Evolutionary conservation across 2,888 invertebrate genomes (phyloP), one percentile per base, ranked within the genome.

Genomic region (Tubulanus polymorphus): DNA sequence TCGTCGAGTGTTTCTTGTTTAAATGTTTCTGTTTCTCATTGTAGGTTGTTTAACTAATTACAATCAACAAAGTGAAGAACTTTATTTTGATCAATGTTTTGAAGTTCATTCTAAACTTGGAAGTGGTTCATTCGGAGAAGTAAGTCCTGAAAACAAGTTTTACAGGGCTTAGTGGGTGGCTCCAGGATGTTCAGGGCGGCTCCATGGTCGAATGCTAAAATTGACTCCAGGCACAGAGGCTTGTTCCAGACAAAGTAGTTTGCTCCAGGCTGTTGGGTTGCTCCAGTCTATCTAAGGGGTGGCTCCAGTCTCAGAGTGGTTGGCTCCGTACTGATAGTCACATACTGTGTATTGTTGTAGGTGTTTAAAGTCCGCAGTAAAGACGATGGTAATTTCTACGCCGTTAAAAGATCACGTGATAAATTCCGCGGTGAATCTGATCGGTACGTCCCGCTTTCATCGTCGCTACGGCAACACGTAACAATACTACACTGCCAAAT

Each of bases 81-180:
- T 84, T 2, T 88, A 87, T 70, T 86, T 88, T 69, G 84, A 87
- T 51, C 87, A 88, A 73, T 84, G 85, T 64, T 89, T 87, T 72
- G 80, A 82, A n/a, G 80, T 84, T 27, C 77, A 84, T 18, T 77
- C 80, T 3, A 83, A 84, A 66, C 81, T 89, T 37, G 89, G 89
- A 1, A 85, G 85, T 71, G 89, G 89, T 1, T 88, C 87, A 2
- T 89, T 88, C 80, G 89, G 88, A 8, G 85, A 86, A 70, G 82
- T 82, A 63, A 61, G 69, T 56, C 2, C n/a, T n/a, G n/a, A n/a
- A n/a, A n/a, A n/a, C n/a, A n/a, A n/a, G n/a, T n/a, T n/a, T n/a
- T n/a, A n/a, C n/a, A n/a, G n/a, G n/a, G n/a, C n/a, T n/a, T n/a
- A n/a, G n/a, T n/a, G n/a, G n/a, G n/a, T n/a, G n/a, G n/a, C n/a